A percentile compares a stretch with the other conserved stretches of the same genome.
These are phyloP conservation scores for Yasuhikotakia modesta DNA, from an alignment of 2,797 vertebrate species.

Conservation along the genomic window DNA sequence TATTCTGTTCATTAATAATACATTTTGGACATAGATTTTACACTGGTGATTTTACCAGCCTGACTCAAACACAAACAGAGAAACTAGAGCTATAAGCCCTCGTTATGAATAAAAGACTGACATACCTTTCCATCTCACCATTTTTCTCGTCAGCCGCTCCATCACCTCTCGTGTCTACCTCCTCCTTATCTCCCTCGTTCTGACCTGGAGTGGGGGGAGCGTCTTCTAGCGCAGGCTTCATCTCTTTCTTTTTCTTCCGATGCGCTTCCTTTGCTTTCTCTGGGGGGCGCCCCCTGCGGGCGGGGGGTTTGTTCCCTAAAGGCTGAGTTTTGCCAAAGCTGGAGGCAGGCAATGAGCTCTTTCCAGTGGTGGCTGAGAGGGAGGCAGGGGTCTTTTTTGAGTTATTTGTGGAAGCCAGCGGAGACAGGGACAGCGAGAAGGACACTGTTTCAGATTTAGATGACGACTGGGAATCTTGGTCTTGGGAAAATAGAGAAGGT, in stretches of 20 bases:
- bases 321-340: slow-evolving; percentile 45
- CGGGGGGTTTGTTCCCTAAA: slow-evolving; percentile 16
- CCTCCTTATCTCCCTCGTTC: slow-evolving; percentile 66
- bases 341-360: slow-evolving; percentile 51
- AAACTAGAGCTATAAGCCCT: no score
- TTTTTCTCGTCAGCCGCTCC: slow-evolving; percentile 71
- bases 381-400: slow-evolving; percentile 2
- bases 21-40: no score
- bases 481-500: slow-evolving; percentile 69
- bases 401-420: slow-evolving; percentile 53
- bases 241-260: slow-evolving; percentile 62
- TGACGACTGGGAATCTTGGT: slow-evolving; percentile 67
- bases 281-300: slow-evolving; percentile 71
- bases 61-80: no score
- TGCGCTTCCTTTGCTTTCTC: slow-evolving; percentile 73
- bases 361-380: slow-evolving; percentile 49
- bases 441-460: slow-evolving; percentile 69
- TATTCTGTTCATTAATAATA: no score
- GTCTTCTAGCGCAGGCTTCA: slow-evolving; percentile 67
- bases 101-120: not conserved
- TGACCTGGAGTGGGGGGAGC: slow-evolving; percentile 74
- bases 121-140: slow-evolving; percentile 69
- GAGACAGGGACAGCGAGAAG: slow-evolving; percentile 76
- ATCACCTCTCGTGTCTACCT: slow-evolving; percentile 60
- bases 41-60: no score